Evolutionary conservation across 2,113 vertebrate genomes (phyloP).

Genomic region (Neogobius melanostomus): DNA sequence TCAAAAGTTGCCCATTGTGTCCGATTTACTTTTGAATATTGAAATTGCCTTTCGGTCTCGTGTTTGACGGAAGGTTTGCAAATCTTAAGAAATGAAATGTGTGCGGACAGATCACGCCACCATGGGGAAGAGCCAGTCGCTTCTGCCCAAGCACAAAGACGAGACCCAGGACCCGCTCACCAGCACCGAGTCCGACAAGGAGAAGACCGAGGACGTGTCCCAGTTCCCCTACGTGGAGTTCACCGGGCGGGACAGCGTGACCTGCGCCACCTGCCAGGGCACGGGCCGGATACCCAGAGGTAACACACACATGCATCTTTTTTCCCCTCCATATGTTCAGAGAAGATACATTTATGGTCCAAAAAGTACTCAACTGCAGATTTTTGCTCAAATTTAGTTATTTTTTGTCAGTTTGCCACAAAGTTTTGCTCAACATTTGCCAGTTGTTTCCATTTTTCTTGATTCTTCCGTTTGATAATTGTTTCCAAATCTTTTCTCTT

Average conservation of each 20-base stretch:
- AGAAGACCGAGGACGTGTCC: constrained; percentile 84
- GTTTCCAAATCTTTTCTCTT: no score
- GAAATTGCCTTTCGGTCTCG: no score
- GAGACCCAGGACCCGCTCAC: constrained; percentile 76
- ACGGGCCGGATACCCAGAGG: constrained; percentile 96
- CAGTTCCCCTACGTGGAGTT: constrained; percentile 98
- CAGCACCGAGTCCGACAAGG: constrained; percentile 75
- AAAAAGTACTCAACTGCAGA: no score
- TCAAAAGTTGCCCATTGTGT: no score
- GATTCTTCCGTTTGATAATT: no score
- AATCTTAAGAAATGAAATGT: background rate
- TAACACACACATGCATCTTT: constrained; percentile 66
- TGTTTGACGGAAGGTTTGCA: background rate
- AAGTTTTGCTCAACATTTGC: no score
- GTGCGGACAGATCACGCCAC: constrained; percentile 50
- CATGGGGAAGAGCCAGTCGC: constrained; percentile 93
- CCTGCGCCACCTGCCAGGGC: constrained; percentile 96
- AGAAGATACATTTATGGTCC: no score
- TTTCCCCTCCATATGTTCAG: background rate
- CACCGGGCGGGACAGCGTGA: constrained; percentile 95
- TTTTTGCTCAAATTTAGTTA: background rate
- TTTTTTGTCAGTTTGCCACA: constrained; percentile 20
- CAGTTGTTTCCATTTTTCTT: no score
- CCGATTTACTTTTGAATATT: no score
- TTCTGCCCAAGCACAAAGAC: constrained; percentile 82